Base-by-base conservation (phyloP, 35 echinoderm and acorn worm genomes). In the Apostichopus japonicus region DNA sequence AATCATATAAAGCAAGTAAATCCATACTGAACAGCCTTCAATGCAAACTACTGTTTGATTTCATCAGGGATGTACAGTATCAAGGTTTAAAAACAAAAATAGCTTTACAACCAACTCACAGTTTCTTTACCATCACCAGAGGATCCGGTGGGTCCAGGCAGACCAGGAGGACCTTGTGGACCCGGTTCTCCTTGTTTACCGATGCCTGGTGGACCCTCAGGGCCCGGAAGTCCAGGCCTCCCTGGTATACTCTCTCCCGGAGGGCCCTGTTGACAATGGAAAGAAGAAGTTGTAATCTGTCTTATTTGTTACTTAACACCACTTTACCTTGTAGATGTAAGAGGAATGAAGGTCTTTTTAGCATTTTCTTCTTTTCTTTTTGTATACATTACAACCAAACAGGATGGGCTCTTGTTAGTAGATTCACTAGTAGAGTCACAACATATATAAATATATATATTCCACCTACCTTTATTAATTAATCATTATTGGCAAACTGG, bases 181-280 rank as follows among this genome's bases (percentile, higher is more conserved):
- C 90, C 90, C 8, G 57, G 73, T 6, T 53, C 65, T 8, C 94
- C 93, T 4, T 57, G 72, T 16, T 54, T 8, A 24, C 93, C 93
- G 2, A 94, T 65, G n/a, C 94, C 94, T 67, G 95, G 88, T 67
- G 80, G 76, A 78, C 95, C 95, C 6, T 70, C 65, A 72, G 81
- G 92, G 0, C 96, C 96, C 56, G 96, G 92, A 56, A 83, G 73
- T 84, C 94, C 93, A 27, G 71, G 92, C 6, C 90, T 92, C 27
- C 96, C 96, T 58, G 91, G 54, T 51, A 92, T 73, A 51, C 90
- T 81, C 61, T 90, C 71, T 27, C 96, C 96, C 25, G 92, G 90
- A 16, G 59, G 63, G 90, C 96, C 96, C 93, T 98, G 55, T 71
- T 7, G 22, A 22, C 1, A 70, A 51, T 33, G 78, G 13, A 79